Conservation (phyloP, 2,888 invertebrate species). For the Chromoteleia sp. region DNA sequence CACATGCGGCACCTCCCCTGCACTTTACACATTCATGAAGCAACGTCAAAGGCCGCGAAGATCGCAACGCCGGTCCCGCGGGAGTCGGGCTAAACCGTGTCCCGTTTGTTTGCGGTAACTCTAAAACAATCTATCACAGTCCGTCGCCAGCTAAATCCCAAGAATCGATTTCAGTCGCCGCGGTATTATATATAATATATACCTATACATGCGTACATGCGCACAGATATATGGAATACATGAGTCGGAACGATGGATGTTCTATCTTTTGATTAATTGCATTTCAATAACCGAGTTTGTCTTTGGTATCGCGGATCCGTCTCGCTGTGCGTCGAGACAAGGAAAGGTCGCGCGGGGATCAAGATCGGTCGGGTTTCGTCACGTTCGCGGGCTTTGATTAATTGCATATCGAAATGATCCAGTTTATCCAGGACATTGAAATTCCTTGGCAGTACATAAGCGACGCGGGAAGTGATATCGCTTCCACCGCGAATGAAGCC, state of each 20-base stretch:
- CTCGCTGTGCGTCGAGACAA: constrained; percentile 58
- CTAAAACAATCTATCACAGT: constrained; percentile 83
- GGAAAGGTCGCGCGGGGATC: constrained; percentile 64
- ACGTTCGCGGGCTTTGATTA: constrained; percentile 72
- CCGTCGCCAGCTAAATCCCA: constrained; percentile 73
- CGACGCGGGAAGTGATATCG: constrained; percentile 35
- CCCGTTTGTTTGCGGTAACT: constrained; percentile 82
- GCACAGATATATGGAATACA: constrained; percentile 57
- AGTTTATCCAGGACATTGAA: constrained; percentile 65
- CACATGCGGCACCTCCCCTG: constrained; percentile 45
- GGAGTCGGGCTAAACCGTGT: constrained; percentile 79
- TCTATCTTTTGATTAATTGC: constrained; percentile 79
- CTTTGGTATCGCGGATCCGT: constrained; percentile 70
- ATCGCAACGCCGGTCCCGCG: constrained; percentile 76
- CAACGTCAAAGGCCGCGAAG: constrained; percentile 82
- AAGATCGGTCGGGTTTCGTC: constrained; percentile 72
- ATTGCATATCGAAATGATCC: constrained; percentile 70
- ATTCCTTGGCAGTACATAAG: constrained; percentile 56
- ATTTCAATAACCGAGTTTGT: constrained; percentile 77
- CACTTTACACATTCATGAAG: constrained; percentile 83
- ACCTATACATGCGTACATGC: constrained; percentile 25
- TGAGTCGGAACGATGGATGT: constrained; percentile 59
- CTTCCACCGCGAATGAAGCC: constrained; percentile 14
- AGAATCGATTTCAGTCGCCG: constrained; percentile 76
- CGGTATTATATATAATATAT: constrained; percentile 70